Evolutionary conservation across 2,888 invertebrate species (phyloP).

Genomic region (Ochlodes sylvanus): DNA sequence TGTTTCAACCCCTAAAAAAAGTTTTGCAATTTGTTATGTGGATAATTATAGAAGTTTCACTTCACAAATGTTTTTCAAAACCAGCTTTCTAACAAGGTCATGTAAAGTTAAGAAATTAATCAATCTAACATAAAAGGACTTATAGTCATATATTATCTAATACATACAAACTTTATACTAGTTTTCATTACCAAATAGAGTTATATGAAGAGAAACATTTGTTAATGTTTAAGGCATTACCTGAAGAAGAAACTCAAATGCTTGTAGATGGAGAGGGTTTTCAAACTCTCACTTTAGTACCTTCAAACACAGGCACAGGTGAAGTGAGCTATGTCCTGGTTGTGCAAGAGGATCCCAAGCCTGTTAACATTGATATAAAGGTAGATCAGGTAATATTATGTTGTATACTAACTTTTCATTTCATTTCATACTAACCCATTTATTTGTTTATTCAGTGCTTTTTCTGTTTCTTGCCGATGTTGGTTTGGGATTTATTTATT

Average conservation of each 20-base stretch:
- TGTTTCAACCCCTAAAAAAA: too few relatives aligned
- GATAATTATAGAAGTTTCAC: too few relatives aligned
- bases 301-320: conserved; percentile 89
- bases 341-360: conserved; percentile 89
- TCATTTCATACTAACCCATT: conserved; percentile 13
- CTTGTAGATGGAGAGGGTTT: conserved; percentile 83
- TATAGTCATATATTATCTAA: too few relatives aligned
- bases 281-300: conserved; percentile 94
- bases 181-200: too few relatives aligned
- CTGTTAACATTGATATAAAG: conserved; percentile 69
- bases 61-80: too few relatives aligned
- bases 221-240: conserved; percentile 36
- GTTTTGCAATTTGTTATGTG: too few relatives aligned
- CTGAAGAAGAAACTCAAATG: conserved; percentile 51
- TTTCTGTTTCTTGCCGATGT: not conserved
- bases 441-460: conserved; percentile 58
- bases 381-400: conserved; percentile 54
- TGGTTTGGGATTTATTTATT: too few relatives aligned
- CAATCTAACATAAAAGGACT: too few relatives aligned
- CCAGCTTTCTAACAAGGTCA: too few relatives aligned
- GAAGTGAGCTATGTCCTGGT: conserved; percentile 96
- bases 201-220: too few relatives aligned
- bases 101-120: too few relatives aligned
- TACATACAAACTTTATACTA: too few relatives aligned
- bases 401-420: conserved; percentile 2